Evolutionary conservation across 2,888 invertebrate genomes (phyloP).

Genomic region (Drosophila incognita): DNA sequence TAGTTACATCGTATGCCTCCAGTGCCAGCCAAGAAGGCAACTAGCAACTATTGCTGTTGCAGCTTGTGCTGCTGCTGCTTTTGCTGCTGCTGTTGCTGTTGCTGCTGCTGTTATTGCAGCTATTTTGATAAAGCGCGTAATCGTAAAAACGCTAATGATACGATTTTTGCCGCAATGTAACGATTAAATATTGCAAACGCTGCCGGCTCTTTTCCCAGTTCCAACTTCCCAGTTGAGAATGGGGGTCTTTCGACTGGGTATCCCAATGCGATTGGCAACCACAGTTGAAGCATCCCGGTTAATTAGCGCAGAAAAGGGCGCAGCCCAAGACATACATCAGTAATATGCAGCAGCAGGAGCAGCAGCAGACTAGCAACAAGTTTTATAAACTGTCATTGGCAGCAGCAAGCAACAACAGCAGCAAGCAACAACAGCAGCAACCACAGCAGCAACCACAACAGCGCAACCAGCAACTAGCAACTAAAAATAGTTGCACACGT

Average conservation of each 20-base stretch:
- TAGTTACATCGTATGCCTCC: conserved; percentile 7
- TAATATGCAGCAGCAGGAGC: conserved; percentile 12
- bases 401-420: conserved; percentile 18
- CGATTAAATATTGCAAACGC: conserved; percentile 77
- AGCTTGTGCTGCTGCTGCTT: conserved; percentile 21
- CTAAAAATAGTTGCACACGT: conserved; percentile 78
- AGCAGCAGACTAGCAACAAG: conserved; percentile 43
- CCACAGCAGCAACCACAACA: conserved; percentile 7
- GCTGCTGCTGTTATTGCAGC: conserved; percentile 41
- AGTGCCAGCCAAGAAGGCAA: conserved; percentile 14
- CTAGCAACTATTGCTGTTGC: conserved; percentile 23
- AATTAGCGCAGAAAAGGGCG: conserved; percentile 78
- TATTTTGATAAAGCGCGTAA: conserved; percentile 80
- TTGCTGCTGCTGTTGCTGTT: conserved; percentile 10
- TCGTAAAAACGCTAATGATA: conserved; percentile 82
- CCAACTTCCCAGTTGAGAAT: conserved; percentile 22
- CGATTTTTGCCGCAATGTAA: conserved; percentile 76
- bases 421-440: conserved; percentile 13
- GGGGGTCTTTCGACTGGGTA: conserved; percentile 32
- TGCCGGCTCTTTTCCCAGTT: conserved; percentile 37
- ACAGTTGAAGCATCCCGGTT: conserved; percentile 36
- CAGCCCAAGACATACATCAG: conserved; percentile 75
- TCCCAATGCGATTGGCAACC: conserved; percentile 17
- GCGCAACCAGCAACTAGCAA: conserved; percentile 25
- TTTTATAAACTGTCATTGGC: conserved; percentile 73